Base-by-base conservation (phyloP, 2,113 vertebrate genomes). In the Leucosticte australis region DNA sequence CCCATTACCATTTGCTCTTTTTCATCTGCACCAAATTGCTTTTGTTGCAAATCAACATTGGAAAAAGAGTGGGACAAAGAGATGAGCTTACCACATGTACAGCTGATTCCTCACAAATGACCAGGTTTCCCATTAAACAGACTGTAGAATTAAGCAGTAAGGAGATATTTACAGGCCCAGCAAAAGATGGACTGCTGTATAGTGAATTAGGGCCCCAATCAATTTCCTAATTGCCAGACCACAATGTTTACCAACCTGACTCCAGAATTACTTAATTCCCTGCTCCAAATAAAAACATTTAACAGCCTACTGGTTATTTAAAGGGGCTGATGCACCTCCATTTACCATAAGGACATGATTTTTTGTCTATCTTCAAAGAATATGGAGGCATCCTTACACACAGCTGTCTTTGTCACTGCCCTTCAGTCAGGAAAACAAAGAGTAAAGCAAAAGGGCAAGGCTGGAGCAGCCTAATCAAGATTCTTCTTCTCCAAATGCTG, bases 121-220 rank as follows among this genome's bases (percentile, higher is more conserved):
- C 68, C 86, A 90, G 64, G 94, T 65, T 84, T 46, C 78, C 84
- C 77, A 52, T 79, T 95, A 92, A 69, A 14, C 42, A 64, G 70
- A 33, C 6, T 14, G 5, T 1, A 87, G 90, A 95, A 95, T 89
- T 76, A 90, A 94, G 91, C 83, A 83, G 53, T 93, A 83, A 64
- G 52, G 71, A 93, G 70, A 94, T 93, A 85, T 93, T 96, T 87
- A 87, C 79, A 94, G 22, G 62, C 67, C 59, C 28, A 37, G 94
- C 65, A 63, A 81, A 89, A 88, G 85, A 73, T 59, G 26, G 77
- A 85, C 75, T 75, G 41, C 16, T 83, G 62, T 73, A 49, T 7
- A 91, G 46, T 67, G 50, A 62, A 93, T 95, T 82, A 78, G 28
- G 30, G 63, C 39, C 39, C 71, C 35, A 53, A 78, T 94, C 80